phyloP scores from a whole-genome alignment of 2,888 invertebrate genomes.

The Scotopteryx bipunctaria region DNA sequence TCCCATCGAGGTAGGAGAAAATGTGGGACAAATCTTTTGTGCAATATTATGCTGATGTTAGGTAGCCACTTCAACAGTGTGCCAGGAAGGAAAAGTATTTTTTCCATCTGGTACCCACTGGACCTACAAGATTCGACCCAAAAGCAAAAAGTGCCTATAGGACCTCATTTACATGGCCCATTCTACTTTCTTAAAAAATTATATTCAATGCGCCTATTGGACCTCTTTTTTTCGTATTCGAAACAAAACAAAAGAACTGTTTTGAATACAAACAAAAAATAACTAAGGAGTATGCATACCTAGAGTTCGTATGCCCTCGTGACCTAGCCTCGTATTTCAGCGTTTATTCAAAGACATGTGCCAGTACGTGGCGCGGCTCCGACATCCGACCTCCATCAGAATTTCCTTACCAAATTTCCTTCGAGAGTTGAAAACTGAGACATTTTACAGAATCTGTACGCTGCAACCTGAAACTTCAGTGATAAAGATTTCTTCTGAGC shows the following conservation, averaged over 20 bases:
- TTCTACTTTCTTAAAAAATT: no score
- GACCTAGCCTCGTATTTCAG: conserved; percentile 36
- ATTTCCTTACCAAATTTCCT: conserved; percentile 43
- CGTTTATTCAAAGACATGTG: conserved; percentile 42
- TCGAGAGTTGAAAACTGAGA: conserved; percentile 41
- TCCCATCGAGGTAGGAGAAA: conserved; percentile 13
- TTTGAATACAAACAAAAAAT: not conserved
- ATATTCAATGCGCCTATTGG: no score
- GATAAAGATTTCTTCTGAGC: conserved; percentile 34
- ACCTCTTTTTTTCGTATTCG: no score
- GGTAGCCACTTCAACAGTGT: no score
- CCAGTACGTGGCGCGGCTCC: conserved; percentile 23
- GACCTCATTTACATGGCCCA: no score
- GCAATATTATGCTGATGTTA: no score
- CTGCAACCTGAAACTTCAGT: conserved; percentile 37
- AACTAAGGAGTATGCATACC: not conserved
- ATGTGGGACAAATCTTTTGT: not conserved
- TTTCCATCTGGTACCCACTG: no score
- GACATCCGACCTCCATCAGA: conserved; percentile 39
- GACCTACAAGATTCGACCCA: no score
- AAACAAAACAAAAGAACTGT: conserved; percentile 4
- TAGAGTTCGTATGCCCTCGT: conserved; percentile 31
- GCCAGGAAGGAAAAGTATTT: no score
- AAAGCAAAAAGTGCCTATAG: no score
- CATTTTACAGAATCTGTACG: conserved; percentile 32